Conservation (phyloP, 37 sponge, comb jelly and placozoan genomes). For the Ianthella basta region DNA sequence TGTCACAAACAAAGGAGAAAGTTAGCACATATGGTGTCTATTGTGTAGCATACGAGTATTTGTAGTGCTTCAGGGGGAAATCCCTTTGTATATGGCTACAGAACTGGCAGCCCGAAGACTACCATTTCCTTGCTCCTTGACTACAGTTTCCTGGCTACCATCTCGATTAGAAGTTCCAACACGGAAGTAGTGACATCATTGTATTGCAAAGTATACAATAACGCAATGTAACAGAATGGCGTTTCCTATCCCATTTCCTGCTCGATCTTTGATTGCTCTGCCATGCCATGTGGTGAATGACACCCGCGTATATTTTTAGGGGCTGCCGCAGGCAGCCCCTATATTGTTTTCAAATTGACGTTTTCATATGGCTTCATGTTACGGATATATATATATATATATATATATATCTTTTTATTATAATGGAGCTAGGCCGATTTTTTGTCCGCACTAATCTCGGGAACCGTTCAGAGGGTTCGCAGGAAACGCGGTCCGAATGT, state of each 20-base stretch:
- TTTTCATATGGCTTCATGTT: too few species aligned
- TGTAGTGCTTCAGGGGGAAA: constrained; percentile 19
- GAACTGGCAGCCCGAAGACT: constrained; percentile 9
- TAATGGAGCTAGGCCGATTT: too few species aligned
- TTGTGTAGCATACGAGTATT: constrained; percentile 1
- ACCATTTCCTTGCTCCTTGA: constrained; percentile 3
- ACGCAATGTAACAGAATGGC: constrained; percentile 4
- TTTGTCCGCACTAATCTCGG: too few species aligned
- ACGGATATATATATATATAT: too few species aligned
- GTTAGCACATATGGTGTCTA: background rate
- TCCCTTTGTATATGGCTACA: background rate
- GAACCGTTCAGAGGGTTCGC: too few species aligned
- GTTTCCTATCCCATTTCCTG: constrained; percentile 30
- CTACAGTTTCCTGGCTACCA: constrained; percentile 21
- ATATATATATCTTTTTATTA: too few species aligned
- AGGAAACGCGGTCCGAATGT: too few species aligned
- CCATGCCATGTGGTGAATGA: too few species aligned
- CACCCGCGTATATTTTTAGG: too few species aligned
- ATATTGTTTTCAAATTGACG: too few species aligned
- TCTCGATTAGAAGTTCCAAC: constrained; percentile 16
- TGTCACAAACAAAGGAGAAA: background rate
- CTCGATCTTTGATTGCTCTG: too few species aligned
- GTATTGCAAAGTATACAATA: background rate
- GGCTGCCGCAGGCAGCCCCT: too few species aligned
- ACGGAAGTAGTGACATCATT: constrained; percentile 34